A percentile compares a stretch with the other conserved stretches of the same genome.
Evolutionary conservation across 2,888 invertebrate genomes (phyloP).

Genomic region (Boloria selene): DNA sequence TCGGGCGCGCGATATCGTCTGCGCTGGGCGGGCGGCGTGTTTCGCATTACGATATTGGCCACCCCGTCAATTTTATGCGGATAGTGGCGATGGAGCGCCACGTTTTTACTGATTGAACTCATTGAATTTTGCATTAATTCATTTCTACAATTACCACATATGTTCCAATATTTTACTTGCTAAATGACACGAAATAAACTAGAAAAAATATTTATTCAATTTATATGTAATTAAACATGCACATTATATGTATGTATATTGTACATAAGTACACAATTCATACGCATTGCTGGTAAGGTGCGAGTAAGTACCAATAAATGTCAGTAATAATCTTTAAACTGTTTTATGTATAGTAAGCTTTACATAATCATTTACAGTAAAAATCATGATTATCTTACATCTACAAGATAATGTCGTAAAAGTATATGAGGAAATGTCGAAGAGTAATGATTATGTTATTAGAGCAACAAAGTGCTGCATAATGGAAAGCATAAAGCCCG

Average conservation of each 20-base stretch:
- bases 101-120: slow-evolving; percentile 45
- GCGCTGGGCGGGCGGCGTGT: slow-evolving; percentile 59
- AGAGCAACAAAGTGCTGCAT: slow-evolving; percentile 20
- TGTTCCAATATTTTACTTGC: not conserved
- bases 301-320: too few relatives aligned
- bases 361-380: too few relatives aligned
- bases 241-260: too few relatives aligned
- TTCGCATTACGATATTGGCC: slow-evolving; percentile 75
- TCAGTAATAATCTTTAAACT: too few relatives aligned
- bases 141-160: not conserved
- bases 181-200: not conserved
- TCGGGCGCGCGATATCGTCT: slow-evolving; percentile 67
- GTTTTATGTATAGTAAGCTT: too few relatives aligned
- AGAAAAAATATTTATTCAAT: not conserved
- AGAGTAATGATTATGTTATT: slow-evolving; percentile 2
- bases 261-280: too few relatives aligned
- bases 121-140: slow-evolving; percentile 25
- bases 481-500: slow-evolving; percentile 14
- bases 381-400: too few relatives aligned
- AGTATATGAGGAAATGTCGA: not conserved
- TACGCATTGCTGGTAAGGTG: too few relatives aligned
- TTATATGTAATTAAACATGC: too few relatives aligned
- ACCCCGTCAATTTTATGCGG: slow-evolving; percentile 66
- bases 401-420: too few relatives aligned
- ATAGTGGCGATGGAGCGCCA: slow-evolving; percentile 45